Base-by-base conservation (phyloP, 2,888 invertebrate genomes). In the Tortrix viridana region DNA sequence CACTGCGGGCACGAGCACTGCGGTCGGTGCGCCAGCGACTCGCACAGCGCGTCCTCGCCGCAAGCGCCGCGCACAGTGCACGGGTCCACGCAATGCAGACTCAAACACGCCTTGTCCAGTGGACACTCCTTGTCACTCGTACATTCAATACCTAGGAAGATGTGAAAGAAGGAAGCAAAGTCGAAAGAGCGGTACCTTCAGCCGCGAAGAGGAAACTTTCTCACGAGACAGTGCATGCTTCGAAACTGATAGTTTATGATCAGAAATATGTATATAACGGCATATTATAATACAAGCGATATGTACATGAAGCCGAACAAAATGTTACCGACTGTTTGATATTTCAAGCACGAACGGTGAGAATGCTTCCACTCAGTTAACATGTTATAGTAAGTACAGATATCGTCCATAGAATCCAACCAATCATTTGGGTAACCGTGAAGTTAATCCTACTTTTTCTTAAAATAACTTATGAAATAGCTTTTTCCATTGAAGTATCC, bases 71-170 rank as follows among this genome's bases (percentile, higher is more conserved):
- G 95, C 81, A 97, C 94, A 81, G 95, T 95, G 93, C 98, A 98
- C 71, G 97, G 98, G 92, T 98, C 97, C 90, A 96, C 94, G 92
- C 98, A 98, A 92, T 96, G 96, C 90, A 96, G 95, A 93, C 96
- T 96, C 92, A 97, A 94, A 93, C 98, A 98, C 86, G 97, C 96
- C 93, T 97, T 96, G 93, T 97, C 97, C 92, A 95, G 95, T 74
- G 97, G 95, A 93, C 98, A 98, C 93, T 97, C 97, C 93, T 95
- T 94, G 94, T 98, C 97, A 92, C 95, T 95, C 93, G 95, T 95
- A 93, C 97, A 97, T 95, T 97, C 96, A 93, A 95, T 95, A 93
- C 95, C 96, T 95, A 93, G 86, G 92, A 93, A 92, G 91, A 91
- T 87, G 86, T 89, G 91, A 92, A 92, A 92, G 92, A 92, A 92